phyloP scores from a whole-genome alignment of 1,140 invertebrate genomes.

The fruit fly (Drosophila melanogaster) region DNA sequence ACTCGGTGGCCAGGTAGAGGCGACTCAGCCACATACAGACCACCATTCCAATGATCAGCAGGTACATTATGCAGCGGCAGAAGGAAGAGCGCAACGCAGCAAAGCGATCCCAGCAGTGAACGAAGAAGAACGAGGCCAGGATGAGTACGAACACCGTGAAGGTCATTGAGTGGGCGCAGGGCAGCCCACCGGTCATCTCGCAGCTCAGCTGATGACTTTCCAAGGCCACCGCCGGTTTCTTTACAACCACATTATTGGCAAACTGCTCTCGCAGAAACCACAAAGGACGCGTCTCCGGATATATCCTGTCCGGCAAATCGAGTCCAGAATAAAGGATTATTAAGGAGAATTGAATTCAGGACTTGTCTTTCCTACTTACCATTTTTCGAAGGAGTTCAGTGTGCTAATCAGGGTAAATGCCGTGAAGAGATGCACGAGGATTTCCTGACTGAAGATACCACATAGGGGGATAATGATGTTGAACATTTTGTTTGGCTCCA shows the following conservation, averaged over 20 bases:
- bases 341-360: too few species aligned
- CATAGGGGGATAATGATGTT: constrained; percentile 62
- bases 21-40: constrained; percentile 69
- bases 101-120: constrained; percentile 21
- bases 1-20: constrained; percentile 71
- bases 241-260: neutral
- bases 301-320: constrained; percentile 44
- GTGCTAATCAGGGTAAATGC: constrained; percentile 53
- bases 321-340: too few species aligned
- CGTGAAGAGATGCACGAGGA: constrained; percentile 49
- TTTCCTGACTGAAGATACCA: constrained; percentile 58
- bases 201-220: constrained; percentile 58
- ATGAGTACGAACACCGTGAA: constrained; percentile 55
- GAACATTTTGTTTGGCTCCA: constrained; percentile 52
- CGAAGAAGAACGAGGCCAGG: constrained; percentile 21
- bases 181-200: constrained; percentile 69
- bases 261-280: constrained; percentile 71
- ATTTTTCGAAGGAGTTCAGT: constrained; percentile 66
- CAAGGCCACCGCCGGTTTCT: constrained; percentile 41
- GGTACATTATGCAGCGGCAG: constrained; percentile 2
- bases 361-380: constrained; percentile 37
- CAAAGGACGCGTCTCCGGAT: constrained; percentile 64
- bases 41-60: neutral
- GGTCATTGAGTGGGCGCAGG: constrained; percentile 64
- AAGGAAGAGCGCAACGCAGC: neutral